These are phyloP conservation scores for Bos indicus DNA, from an alignment of 2,113 vertebrate species.

Conservation along the genomic window DNA sequence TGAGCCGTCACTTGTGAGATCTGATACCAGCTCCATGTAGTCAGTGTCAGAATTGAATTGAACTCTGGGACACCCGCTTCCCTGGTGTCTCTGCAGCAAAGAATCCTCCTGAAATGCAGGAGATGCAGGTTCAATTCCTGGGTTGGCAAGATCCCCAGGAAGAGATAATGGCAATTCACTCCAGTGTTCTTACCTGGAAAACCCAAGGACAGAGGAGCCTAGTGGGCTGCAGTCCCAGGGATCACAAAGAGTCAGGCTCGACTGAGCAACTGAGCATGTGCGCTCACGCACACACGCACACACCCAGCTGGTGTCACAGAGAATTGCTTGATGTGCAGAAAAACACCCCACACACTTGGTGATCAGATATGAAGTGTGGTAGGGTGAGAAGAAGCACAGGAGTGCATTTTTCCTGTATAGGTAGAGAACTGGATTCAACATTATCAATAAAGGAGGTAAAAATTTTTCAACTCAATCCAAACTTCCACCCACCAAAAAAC, in stretches of 20 bases:
- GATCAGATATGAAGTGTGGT: neutral
- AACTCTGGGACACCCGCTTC: neutral
- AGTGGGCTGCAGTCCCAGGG: neutral
- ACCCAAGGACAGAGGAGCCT: neutral
- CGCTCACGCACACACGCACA: fast-evolving
- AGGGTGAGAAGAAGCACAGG: neutral
- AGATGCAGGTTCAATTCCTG: neutral
- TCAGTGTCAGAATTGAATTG: neutral
- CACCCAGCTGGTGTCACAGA: neutral
- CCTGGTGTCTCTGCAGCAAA: neutral
- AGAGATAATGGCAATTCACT: neutral
- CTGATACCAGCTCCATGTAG: neutral
- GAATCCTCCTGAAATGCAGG: neutral
- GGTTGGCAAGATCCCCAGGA: neutral
- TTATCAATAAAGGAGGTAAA: neutral
- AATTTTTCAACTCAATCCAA: neutral
- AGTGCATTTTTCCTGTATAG: neutral
- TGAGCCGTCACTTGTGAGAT: neutral
- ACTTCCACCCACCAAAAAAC: neutral
- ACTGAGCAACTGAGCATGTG: neutral
- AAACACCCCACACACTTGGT: neutral
- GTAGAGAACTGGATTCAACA: neutral
- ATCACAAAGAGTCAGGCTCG: neutral
- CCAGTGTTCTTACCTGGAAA: neutral
- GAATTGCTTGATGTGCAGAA: neutral